Evolutionary conservation across 2,797 vertebrate genomes (phyloP).

Genomic region (Hydrolagus colliei): DNA sequence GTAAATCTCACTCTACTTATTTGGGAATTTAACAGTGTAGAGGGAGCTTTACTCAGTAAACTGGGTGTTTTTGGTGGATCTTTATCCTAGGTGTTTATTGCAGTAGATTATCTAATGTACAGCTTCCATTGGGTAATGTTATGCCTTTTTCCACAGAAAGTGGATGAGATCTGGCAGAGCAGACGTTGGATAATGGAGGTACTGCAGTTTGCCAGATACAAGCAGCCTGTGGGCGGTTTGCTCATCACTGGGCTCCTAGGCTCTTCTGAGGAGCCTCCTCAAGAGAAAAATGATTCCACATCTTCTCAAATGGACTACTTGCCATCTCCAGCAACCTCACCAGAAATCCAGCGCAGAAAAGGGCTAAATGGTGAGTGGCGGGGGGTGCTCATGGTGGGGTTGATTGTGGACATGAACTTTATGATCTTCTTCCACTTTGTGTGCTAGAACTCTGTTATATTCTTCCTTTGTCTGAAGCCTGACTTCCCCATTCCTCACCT

Average conservation of each 20-base stretch:
- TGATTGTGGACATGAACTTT: background rate
- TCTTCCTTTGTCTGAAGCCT: background rate
- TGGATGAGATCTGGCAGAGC: conserved; percentile 76
- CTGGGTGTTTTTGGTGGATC: no score
- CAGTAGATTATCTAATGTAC: no score
- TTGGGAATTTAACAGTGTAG: no score
- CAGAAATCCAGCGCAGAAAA: conserved; percentile 66
- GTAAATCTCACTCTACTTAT: no score
- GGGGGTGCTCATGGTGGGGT: background rate
- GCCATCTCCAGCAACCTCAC: conserved; percentile 80
- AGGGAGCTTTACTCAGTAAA: no score
- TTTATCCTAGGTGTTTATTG: no score
- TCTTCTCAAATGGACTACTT: conserved; percentile 83
- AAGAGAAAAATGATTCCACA: conserved; percentile 80
- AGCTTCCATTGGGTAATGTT: no score
- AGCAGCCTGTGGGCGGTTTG: conserved; percentile 72
- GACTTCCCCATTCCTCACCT: no score
- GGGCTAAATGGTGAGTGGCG: conserved; percentile 69
- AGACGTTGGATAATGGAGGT: conserved; percentile 87
- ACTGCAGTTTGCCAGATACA: conserved; percentile 85
- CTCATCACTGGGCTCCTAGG: conserved; percentile 69
- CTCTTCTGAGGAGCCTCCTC: conserved; percentile 52
- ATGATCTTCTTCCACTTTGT: background rate
- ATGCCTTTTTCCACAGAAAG: conserved; percentile 59
- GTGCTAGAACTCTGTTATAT: background rate